phyloP scores from a whole-genome alignment of 2,888 invertebrate genomes.

The Itoplectis maculator region DNA sequence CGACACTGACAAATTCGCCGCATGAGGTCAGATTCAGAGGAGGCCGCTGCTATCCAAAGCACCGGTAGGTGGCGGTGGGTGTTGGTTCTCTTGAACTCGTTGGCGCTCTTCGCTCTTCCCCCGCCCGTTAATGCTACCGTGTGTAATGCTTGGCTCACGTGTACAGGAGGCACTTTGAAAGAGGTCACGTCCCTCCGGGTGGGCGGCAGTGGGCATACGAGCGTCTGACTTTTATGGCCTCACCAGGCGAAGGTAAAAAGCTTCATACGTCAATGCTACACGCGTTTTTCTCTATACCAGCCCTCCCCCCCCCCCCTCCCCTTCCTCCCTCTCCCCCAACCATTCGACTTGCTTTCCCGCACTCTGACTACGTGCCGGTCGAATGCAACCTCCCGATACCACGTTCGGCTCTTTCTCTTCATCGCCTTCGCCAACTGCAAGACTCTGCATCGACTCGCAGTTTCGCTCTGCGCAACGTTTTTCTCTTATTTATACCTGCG shows the following conservation, averaged over 20 bases:
- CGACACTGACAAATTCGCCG: constrained; percentile 71
- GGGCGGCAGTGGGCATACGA: constrained; percentile 67
- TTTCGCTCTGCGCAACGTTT: constrained; percentile 1
- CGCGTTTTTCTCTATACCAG: constrained; percentile 16
- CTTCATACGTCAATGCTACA: constrained; percentile 66
- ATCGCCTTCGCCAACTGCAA: not conserved
- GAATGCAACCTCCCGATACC: constrained; percentile 21
- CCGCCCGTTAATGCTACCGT: constrained; percentile 14
- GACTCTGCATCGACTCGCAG: not conserved
- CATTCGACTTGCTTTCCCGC: constrained; percentile 2
- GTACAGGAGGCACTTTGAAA: constrained; percentile 66
- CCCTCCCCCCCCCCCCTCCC: not conserved
- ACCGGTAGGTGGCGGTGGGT: constrained; percentile 4
- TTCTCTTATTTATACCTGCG: constrained; percentile 8
- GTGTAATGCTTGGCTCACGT: constrained; percentile 62
- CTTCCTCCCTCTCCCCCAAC: not conserved
- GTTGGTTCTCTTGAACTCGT: constrained; percentile 35
- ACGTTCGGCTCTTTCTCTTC: constrained; percentile 24
- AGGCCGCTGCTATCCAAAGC: constrained; percentile 68
- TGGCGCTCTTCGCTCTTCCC: constrained; percentile 49
- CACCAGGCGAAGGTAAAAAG: constrained; percentile 71
- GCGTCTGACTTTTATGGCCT: constrained; percentile 75
- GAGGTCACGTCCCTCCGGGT: constrained; percentile 71
- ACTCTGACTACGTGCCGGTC: constrained; percentile 57
- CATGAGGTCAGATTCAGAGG: constrained; percentile 68